A percentile compares a stretch with the other conserved stretches of the same genome.
Evolutionary conservation across 2,888 invertebrate genomes (phyloP).

Genomic region (Caenorhabditis becei): DNA sequence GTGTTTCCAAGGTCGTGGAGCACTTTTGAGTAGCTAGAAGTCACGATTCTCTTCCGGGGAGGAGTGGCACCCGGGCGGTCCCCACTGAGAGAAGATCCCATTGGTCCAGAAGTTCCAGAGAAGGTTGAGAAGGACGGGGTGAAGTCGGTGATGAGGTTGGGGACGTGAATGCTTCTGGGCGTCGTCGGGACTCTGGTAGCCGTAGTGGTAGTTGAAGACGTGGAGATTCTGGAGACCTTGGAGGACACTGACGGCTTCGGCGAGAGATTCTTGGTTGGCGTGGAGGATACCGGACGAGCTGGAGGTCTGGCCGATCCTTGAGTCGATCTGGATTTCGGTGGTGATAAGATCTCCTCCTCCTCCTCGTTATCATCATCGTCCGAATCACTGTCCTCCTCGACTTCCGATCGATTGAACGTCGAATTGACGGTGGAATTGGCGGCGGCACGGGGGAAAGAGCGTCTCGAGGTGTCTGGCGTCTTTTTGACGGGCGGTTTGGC

Average conservation of each 20-base stretch:
- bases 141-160: slow-evolving; percentile 56
- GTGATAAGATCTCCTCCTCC: slow-evolving; percentile 26
- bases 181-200: slow-evolving; percentile 39
- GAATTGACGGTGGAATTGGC: slow-evolving; percentile 26
- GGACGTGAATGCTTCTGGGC: slow-evolving; percentile 24
- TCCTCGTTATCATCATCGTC: slow-evolving; percentile 37
- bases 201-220: slow-evolving; percentile 19
- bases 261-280: slow-evolving; percentile 43
- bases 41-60: slow-evolving; percentile 27
- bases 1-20: slow-evolving; percentile 57
- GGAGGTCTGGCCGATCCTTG: neutral
- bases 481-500: slow-evolving; percentile 28
- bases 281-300: slow-evolving; percentile 58
- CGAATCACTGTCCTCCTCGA: slow-evolving; percentile 48
- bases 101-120: neutral
- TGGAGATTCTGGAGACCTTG: neutral
- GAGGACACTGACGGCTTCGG: slow-evolving; percentile 4
- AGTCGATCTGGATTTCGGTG: slow-evolving; percentile 1
- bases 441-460: slow-evolving; percentile 18
- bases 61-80: slow-evolving; percentile 65
- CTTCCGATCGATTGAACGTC: slow-evolving; percentile 45
- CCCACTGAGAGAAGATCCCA: no score
- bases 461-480: slow-evolving; percentile 21
- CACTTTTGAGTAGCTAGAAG: slow-evolving; percentile 19
- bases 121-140: slow-evolving; percentile 41